Conservation (phyloP, 2,113 vertebrate species). For the Physeter macrocephalus region DNA sequence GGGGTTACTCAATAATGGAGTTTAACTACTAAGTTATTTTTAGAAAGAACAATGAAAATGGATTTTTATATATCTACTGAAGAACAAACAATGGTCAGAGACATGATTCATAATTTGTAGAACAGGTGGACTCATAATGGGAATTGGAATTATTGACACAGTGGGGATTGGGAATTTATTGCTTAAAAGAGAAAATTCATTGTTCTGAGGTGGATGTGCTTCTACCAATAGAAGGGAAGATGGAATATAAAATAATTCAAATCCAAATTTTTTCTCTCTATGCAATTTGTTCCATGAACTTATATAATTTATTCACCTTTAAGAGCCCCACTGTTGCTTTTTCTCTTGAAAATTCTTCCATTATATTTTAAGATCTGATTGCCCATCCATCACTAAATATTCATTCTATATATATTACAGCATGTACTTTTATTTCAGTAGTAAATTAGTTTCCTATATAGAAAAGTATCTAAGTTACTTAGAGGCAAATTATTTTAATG, state of each 20-base stretch:
- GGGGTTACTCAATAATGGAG: neutral
- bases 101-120: neutral
- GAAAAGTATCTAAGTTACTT: neutral
- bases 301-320: neutral
- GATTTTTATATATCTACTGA: neutral
- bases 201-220: neutral
- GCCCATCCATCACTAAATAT: neutral
- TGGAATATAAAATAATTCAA: neutral
- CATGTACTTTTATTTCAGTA: neutral
- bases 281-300: neutral
- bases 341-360: neutral
- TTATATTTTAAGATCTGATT: neutral
- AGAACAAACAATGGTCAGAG: neutral
- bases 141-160: neutral
- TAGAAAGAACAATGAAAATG: neutral
- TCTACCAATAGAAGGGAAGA: neutral
- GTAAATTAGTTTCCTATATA: neutral
- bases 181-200: neutral
- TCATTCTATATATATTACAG: neutral
- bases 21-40: neutral
- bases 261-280: neutral
- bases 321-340: neutral
- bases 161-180: neutral
- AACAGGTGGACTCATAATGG: neutral
- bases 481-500: neutral